Evolutionary conservation across 2,888 invertebrate species (phyloP).

Genomic region (Flexamia atlantica): DNA sequence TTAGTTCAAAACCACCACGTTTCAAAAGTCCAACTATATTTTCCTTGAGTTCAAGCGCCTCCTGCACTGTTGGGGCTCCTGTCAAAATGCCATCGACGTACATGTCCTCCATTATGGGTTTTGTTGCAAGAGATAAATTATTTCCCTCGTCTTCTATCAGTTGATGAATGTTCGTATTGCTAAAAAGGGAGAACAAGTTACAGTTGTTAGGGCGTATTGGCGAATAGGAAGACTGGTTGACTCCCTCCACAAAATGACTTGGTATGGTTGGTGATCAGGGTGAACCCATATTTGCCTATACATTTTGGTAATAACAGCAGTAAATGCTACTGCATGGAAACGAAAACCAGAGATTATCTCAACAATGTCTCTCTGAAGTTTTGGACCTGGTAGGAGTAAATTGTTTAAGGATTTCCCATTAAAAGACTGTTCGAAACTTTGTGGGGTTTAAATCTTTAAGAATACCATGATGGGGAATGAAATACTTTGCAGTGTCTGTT

Average conservation of each 20-base stretch:
- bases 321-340: conserved; percentile 29
- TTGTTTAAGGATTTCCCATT: conserved; percentile 47
- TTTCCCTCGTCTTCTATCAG: conserved; percentile 2
- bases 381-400: conserved; percentile 31
- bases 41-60: not conserved
- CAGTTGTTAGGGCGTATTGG: not conserved
- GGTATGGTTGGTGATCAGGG: conserved; percentile 6
- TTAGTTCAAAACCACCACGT: conserved; percentile 28
- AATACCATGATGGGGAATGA: too few relatives aligned
- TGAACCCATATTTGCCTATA: too few relatives aligned
- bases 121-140: conserved; percentile 2
- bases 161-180: conserved; percentile 21
- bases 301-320: conserved; percentile 36
- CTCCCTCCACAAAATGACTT: conserved; percentile 27
- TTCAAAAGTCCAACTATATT: not conserved
- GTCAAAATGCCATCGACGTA: conserved; percentile 23
- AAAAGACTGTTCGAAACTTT: not conserved
- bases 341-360: conserved; percentile 38
- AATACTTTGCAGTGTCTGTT: too few relatives aligned
- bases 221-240: not conserved
- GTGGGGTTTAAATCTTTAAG: too few relatives aligned
- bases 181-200: conserved; percentile 10
- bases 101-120: not conserved
- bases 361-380: conserved; percentile 47
- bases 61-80: conserved; percentile 3